Percentiles rank a stretch among this genome's conserved stretches.
Conservation (phyloP, 1,140 invertebrate genomes). For the Belonocnema kinseyi region DNA sequence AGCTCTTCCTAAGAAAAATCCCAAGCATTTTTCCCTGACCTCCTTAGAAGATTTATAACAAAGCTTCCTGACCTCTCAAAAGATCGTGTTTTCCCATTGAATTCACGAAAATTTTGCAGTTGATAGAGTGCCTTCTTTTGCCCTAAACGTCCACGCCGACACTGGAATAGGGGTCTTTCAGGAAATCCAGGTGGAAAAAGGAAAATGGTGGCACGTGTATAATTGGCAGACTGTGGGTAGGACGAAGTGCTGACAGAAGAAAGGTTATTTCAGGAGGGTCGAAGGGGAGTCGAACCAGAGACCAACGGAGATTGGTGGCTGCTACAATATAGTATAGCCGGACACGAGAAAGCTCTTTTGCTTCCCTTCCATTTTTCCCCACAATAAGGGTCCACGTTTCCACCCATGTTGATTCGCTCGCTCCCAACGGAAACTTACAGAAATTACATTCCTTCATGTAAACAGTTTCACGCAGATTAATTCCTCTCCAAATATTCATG, state of each 20-base stretch:
- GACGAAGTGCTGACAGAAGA: conserved; percentile 23
- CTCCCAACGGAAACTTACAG: conserved; percentile 37
- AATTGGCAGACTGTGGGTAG: not conserved
- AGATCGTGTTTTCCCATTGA: not conserved
- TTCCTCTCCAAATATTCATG: not conserved
- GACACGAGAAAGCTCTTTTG: conserved; percentile 71
- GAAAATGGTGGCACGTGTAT: conserved; percentile 28
- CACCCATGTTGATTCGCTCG: conserved; percentile 22
- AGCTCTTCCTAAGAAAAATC: too few relatives aligned
- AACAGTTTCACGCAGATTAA: conserved; percentile 26
- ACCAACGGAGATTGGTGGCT: conserved; percentile 59
- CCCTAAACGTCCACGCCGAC: not conserved
- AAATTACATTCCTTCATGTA: conserved; percentile 19
- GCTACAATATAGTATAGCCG: conserved; percentile 54
- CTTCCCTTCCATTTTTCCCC: conserved; percentile 54
- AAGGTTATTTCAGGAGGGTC: conserved; percentile 27
- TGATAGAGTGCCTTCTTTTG: conserved; percentile 9
- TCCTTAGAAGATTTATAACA: too few relatives aligned
- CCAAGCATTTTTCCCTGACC: too few relatives aligned
- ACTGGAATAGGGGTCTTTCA: not conserved
- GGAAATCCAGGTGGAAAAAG: conserved; percentile 8
- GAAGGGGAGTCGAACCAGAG: conserved; percentile 1
- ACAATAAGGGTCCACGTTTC: conserved; percentile 39
- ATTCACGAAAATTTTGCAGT: not conserved
- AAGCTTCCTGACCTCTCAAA: not conserved